Conservation (phyloP, 2,888 invertebrate species). For the Drosophila mimica region DNA sequence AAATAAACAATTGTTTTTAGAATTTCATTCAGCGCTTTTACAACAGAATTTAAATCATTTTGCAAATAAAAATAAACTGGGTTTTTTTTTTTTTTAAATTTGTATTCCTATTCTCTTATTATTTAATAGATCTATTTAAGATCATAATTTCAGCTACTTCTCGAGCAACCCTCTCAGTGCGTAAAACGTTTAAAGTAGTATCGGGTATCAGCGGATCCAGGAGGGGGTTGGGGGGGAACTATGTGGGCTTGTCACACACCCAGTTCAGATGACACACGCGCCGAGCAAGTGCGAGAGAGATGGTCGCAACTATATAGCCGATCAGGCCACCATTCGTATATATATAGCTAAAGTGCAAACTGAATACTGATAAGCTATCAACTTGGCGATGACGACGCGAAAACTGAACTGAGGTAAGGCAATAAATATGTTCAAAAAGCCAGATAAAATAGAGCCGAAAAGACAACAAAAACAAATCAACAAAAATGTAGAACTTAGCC, state of each 20-base stretch:
- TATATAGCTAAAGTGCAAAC: constrained; percentile 27
- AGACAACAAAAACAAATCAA: constrained; percentile 3
- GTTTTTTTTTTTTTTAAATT: not conserved
- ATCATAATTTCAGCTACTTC: not conserved
- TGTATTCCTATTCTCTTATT: no score
- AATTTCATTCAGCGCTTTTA: not conserved
- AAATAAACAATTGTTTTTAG: not conserved
- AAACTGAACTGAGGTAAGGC: not conserved
- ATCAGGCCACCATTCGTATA: constrained; percentile 48
- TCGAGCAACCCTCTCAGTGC: constrained; percentile 2
- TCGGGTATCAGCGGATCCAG: no score
- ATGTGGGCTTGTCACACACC: not conserved
- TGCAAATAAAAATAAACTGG: not conserved
- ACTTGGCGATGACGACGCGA: constrained; percentile 27
- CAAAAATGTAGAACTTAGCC: constrained; percentile 27
- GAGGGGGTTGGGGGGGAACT: not conserved
- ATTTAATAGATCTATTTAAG: no score
- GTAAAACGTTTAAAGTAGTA: not conserved
- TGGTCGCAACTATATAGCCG: constrained; percentile 1
- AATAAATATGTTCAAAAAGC: not conserved
- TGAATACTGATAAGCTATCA: constrained; percentile 49
- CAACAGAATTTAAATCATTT: not conserved
- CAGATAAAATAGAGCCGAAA: constrained; percentile 16
- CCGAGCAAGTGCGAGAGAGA: not conserved
- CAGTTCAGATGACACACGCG: constrained; percentile 3